Base-by-base conservation (phyloP, 2,113 vertebrate genomes). In the Eira barbara region DNA sequence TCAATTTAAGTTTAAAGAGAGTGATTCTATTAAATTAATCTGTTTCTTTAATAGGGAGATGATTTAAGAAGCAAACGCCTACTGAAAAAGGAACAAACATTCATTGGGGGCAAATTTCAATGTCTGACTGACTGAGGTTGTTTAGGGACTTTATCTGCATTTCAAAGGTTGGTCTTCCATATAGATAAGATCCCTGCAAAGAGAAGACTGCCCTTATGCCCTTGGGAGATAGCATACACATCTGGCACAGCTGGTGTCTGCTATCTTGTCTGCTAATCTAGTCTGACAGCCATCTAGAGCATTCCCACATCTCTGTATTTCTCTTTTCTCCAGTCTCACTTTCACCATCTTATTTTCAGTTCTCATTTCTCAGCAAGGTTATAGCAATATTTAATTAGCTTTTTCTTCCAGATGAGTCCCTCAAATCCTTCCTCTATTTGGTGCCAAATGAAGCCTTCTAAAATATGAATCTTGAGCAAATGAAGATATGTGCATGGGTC, bases 81-180 rank as follows among this genome's bases (percentile, higher is more conserved):
- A 6, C 9, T 23, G 27, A 65, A 82, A 83, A 39, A 15, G 21
- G 10, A 3, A 45, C 47, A 89, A 63, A 59, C 6, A 23, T 36
- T 91, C n/a, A 42, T 0, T 47, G 23, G 57, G 71, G 61, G 36
- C 81, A 97, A 96, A 90, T 78, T 63, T 84, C 57, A 93, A 63
- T 3, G 7, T 92, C 65, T 79, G 34, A 45, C 29, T 65, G 55
- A 65, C 20, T 15, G 3, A 20, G 34, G 42, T 17, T 45, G 6
- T 65, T 71, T 2, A 82, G 39, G 61, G 52, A 78, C 31, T 83
- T 95, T 47, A 95, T 57, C 78, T 92, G 2, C 20, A 90, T 91
- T 89, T 80, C 93, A 97, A 96, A 97, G 81, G 94, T 39, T 81
- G 63, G 31, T 47, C 17, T 57, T 7, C 47, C 27, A 23, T 4